phyloP scores from a whole-genome alignment of 2,888 invertebrate species.

The Caenorhabditis plicata region DNA sequence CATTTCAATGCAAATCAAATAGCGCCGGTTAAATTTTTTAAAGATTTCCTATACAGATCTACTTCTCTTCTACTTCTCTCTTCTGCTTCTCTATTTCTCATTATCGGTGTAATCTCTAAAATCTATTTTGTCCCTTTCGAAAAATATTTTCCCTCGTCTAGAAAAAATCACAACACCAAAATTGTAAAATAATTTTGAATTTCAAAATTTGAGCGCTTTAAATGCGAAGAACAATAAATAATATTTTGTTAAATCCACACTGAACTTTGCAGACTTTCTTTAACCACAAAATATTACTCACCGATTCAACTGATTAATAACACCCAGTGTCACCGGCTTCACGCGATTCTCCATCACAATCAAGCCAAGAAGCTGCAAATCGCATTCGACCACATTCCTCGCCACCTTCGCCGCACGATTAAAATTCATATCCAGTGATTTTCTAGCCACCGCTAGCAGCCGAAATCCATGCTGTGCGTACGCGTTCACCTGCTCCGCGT shows the following conservation, averaged over 20 bases:
- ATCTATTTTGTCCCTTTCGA: too few species aligned
- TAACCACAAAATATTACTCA: constrained; percentile 1
- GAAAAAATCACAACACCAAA: neutral
- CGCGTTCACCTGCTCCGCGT: constrained; percentile 65
- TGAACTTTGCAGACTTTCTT: neutral
- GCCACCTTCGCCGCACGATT: constrained; percentile 58
- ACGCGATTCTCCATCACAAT: constrained; percentile 92
- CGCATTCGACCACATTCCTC: constrained; percentile 48
- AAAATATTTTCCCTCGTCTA: too few species aligned
- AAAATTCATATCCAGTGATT: constrained; percentile 66
- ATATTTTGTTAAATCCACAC: neutral
- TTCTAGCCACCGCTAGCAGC: constrained; percentile 70
- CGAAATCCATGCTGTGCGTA: constrained; percentile 69
- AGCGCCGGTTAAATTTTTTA: too few species aligned
- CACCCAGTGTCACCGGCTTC: constrained; percentile 68
- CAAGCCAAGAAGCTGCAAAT: constrained; percentile 80
- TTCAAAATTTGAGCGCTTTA: neutral
- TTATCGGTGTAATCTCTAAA: too few species aligned
- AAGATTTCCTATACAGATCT: too few species aligned
- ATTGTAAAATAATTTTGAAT: neutral
- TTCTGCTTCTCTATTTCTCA: too few species aligned
- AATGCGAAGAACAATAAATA: neutral
- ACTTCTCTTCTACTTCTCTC: too few species aligned
- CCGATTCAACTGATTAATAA: constrained; percentile 65
- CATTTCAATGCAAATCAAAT: too few species aligned